A percentile compares a stretch with the other conserved stretches of the same genome.
phyloP scores from a whole-genome alignment of 2,888 invertebrate genomes.

The Ametastegia equiseti region DNA sequence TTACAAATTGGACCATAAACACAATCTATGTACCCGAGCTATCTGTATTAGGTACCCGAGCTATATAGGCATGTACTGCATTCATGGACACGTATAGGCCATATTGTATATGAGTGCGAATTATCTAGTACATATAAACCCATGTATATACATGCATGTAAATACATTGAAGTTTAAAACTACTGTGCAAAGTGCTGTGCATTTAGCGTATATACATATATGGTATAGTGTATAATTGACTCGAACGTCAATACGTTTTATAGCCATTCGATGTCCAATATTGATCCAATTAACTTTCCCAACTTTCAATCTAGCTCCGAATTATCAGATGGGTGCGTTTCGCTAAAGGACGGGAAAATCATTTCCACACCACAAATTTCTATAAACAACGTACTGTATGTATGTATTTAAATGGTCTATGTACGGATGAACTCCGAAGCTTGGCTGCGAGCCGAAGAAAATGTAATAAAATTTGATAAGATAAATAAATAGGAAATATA shows the following conservation, averaged over 20 bases:
- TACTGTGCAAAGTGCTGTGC: conserved; percentile 4
- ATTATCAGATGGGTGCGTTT: neutral
- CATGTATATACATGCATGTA: neutral
- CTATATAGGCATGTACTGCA: neutral
- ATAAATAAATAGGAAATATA: no score
- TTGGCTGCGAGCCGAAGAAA: no score
- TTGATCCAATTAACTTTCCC: conserved; percentile 24
- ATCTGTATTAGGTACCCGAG: no score
- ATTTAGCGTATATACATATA: neutral
- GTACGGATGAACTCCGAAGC: no score
- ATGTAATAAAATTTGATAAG: no score
- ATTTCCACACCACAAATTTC: no score
- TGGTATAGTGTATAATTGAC: conserved; percentile 1
- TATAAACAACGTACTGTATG: no score
- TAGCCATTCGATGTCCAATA: conserved; percentile 21
- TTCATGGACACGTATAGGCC: neutral
- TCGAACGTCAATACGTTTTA: conserved; percentile 18
- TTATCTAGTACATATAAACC: neutral
- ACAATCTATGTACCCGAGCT: no score
- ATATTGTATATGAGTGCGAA: neutral
- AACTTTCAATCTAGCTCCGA: neutral
- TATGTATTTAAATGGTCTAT: no score
- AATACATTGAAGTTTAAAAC: neutral
- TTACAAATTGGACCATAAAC: conserved; percentile 42
- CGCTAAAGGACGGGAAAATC: neutral